phyloP scores from a whole-genome alignment of 2,797 vertebrate genomes.

The Enoplosus armatus region DNA sequence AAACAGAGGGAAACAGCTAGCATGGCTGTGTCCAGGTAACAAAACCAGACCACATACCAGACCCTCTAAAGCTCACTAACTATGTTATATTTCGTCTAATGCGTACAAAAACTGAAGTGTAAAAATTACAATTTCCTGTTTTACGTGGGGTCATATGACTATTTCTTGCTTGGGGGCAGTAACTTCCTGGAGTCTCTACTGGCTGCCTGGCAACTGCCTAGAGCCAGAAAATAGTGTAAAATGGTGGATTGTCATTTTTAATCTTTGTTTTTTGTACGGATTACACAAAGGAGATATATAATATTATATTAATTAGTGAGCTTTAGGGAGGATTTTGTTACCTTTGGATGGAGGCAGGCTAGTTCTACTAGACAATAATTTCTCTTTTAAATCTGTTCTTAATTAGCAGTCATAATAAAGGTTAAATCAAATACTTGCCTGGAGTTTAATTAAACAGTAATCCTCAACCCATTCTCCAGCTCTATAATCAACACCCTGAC shows the following conservation, averaged over 20 bases:
- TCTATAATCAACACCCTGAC: slow-evolving; percentile 63
- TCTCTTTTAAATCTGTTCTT: slow-evolving; percentile 46
- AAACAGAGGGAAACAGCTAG: background rate
- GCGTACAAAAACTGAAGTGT: background rate
- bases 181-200: background rate
- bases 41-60: background rate
- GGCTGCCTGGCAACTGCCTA: background rate
- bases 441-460: slow-evolving; percentile 75
- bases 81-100: background rate
- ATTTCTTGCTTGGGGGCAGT: background rate
- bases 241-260: too few relatives aligned
- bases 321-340: background rate
- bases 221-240: background rate
- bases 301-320: background rate
- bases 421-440: slow-evolving; percentile 63
- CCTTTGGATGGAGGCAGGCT: background rate
- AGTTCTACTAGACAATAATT: slow-evolving; percentile 33
- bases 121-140: background rate
- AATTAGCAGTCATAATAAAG: slow-evolving; percentile 65
- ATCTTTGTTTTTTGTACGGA: background rate
- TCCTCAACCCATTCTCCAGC: slow-evolving; percentile 62
- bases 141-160: background rate
- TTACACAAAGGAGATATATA: background rate
- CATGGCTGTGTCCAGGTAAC: background rate
- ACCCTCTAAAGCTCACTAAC: background rate